These are phyloP conservation scores for Bradypodion pumilum DNA, from an alignment of 2,797 vertebrate genomes.

Conservation along the genomic window DNA sequence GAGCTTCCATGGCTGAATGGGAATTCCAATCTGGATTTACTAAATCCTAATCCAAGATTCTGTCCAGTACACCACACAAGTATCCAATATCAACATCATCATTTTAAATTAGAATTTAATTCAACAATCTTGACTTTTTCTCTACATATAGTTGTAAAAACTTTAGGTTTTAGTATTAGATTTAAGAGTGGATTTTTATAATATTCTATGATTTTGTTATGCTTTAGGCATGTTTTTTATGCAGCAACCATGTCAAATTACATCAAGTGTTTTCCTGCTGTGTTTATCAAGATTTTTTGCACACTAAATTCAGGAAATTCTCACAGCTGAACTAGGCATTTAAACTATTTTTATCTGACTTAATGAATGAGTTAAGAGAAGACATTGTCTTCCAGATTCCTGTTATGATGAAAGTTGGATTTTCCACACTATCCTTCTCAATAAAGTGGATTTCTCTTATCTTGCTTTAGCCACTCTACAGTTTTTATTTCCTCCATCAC, in stretches of 20 bases:
- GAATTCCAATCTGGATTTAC: too few species aligned
- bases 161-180: background rate
- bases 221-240: conserved; percentile 3
- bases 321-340: background rate
- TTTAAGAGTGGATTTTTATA: background rate
- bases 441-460: background rate
- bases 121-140: background rate
- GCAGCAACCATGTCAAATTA: background rate
- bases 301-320: background rate
- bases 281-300: background rate
- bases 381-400: too few species aligned
- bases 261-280: background rate
- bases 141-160: background rate
- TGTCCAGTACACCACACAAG: too few species aligned
- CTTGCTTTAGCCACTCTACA: background rate
- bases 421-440: background rate
- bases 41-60: too few species aligned
- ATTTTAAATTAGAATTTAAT: background rate
- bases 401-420: background rate
- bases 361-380: too few species aligned
- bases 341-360: background rate
- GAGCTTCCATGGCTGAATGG: too few species aligned
- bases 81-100: too few species aligned
- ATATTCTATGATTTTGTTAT: background rate
- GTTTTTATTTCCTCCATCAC: background rate